Percentiles rank a stretch among this genome's conserved stretches.
These are phyloP conservation scores for Trissolcus japonicus DNA, from an alignment of 2,888 invertebrate genomes.

Conservation along the genomic window DNA sequence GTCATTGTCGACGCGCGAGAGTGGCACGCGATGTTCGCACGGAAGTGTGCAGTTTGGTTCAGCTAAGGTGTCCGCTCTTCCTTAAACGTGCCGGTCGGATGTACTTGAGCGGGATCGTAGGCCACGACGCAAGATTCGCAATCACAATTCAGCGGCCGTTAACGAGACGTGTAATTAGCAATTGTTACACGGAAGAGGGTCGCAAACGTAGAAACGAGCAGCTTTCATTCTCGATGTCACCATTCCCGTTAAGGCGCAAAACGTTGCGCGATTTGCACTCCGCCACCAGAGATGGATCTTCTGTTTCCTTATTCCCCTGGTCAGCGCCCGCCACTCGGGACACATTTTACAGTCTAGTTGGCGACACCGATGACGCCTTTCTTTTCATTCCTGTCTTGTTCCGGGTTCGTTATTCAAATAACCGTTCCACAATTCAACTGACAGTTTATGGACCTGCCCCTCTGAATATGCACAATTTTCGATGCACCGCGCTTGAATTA, in stretches of 20 bases:
- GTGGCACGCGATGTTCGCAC: constrained; percentile 34
- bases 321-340: constrained; percentile 30
- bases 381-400: constrained; percentile 34
- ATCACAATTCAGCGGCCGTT: constrained; percentile 53
- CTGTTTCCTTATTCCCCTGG: constrained; percentile 44
- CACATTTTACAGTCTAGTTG: constrained; percentile 52
- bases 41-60: constrained; percentile 28
- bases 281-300: constrained; percentile 39
- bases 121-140: constrained; percentile 33
- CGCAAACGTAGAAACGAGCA: constrained; percentile 46
- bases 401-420: constrained; percentile 54
- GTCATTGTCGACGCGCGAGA: constrained; percentile 11
- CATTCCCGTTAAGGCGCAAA: constrained; percentile 49
- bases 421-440: constrained; percentile 36
- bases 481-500: constrained; percentile 10
- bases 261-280: constrained; percentile 47
- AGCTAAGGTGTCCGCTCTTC: constrained; percentile 31
- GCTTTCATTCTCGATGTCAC: constrained; percentile 53
- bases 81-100: constrained; percentile 18
- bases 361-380: constrained; percentile 44
- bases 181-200: constrained; percentile 55
- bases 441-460: constrained; percentile 24
- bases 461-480: not conserved
- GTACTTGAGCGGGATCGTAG: constrained; percentile 29
- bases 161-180: constrained; percentile 58